Percentiles rank a stretch among this genome's conserved stretches.
Evolutionary conservation across 1,140 invertebrate species (phyloP).

Genomic region (Apis dorsata): DNA sequence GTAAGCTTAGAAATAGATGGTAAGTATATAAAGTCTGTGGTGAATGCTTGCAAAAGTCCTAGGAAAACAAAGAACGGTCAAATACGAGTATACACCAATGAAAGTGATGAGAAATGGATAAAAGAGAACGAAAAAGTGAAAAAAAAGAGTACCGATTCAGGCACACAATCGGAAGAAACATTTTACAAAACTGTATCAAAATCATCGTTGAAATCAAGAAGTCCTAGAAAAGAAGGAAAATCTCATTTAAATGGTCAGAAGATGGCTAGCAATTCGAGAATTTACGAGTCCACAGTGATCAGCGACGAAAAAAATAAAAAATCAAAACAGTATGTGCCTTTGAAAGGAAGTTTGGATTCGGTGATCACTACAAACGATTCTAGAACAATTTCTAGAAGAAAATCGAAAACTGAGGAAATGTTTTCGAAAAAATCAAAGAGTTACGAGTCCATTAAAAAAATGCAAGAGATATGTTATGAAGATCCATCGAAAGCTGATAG

Average conservation of each 20-base stretch:
- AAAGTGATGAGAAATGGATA: slow-evolving; percentile 6
- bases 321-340: slow-evolving; percentile 52
- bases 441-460: slow-evolving; percentile 75
- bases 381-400: slow-evolving; percentile 32
- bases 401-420: slow-evolving; percentile 35
- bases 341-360: slow-evolving; percentile 76
- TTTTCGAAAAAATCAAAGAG: slow-evolving; percentile 78
- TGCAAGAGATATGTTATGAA: slow-evolving; percentile 51
- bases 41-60: slow-evolving; percentile 74
- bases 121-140: neutral
- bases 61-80: slow-evolving; percentile 61
- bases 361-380: slow-evolving; percentile 66
- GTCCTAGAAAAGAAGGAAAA: slow-evolving; percentile 28
- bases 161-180: slow-evolving; percentile 34
- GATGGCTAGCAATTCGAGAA: slow-evolving; percentile 1
- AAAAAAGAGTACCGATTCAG: slow-evolving; percentile 15
- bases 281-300: slow-evolving; percentile 26
- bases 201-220: slow-evolving; percentile 29
- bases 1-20: slow-evolving; percentile 73
- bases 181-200: slow-evolving; percentile 39
- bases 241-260: slow-evolving; percentile 11
- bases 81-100: slow-evolving; percentile 4
- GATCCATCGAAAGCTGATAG: slow-evolving; percentile 67
- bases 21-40: slow-evolving; percentile 75
- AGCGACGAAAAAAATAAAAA: slow-evolving; percentile 44